Base-by-base conservation (phyloP, 2,797 vertebrate genomes). In the Eurystomus glaucurus region DNA sequence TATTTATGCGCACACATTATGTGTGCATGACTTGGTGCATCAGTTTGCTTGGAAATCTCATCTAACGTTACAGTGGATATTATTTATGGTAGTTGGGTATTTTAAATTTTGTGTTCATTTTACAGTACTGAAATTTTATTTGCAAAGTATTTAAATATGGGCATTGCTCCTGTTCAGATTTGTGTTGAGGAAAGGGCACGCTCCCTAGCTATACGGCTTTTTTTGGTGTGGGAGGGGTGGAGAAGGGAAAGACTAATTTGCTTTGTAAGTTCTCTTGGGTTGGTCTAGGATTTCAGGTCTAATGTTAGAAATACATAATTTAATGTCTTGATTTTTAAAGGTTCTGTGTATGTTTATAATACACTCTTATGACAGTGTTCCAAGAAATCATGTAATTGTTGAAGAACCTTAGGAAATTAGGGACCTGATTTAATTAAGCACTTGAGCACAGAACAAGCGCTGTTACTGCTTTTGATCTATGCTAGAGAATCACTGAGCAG, bases 21-120 rank as follows among this genome's bases (percentile, higher is more conserved):
- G 0, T 35, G 9, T 83, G 18, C 16, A 2, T 61, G 45, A 28
- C 20, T 61, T 3, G 21, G 7, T 79, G 22, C 41, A 41, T 83
- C 31, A n/a, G 22, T 93, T 74, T 77, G 55, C 16, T 57, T 85
- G 85, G 64, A 85, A 91, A 48, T 37, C 26, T 90, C n/a, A 23
- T 85, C 20, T 85, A 10, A 75, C 6, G 2, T 79, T 70, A 17
- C 29, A 74, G 22, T 41, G 22, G 17, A 11, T 77, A 6, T 28
- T 91, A 2, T 48, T 85, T 83, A 4, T 75, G 23, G 46, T 51
- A 54, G 58, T 12, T 87, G 39, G 14, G 7, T 89, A 19, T 91
- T 58, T 85, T 82, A 57, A 57, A 90, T 88, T 78, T 21, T 35
- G 35, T 35, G 35, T 35, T 35, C 5, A 18, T 76, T 90, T 90